Evolutionary conservation across 2,113 vertebrate species (phyloP).

Genomic region (Dissostichus mawsoni): DNA sequence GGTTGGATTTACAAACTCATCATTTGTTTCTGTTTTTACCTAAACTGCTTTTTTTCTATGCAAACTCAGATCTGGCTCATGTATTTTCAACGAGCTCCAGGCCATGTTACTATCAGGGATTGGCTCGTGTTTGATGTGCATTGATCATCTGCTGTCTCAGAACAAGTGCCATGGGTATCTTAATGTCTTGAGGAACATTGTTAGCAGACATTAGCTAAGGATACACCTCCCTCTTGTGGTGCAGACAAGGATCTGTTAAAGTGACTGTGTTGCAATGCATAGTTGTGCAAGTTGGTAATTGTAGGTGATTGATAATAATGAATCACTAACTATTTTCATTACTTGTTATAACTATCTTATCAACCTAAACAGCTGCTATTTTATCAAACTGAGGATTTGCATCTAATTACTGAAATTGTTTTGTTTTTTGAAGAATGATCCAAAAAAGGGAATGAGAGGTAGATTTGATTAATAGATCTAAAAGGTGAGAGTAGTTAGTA

Average conservation of each 20-base stretch:
- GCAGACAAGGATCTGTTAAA: neutral
- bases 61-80: neutral
- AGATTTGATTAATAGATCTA: neutral
- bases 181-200: neutral
- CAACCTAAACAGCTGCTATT: neutral
- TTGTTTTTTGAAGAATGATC: neutral
- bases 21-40: neutral
- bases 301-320: neutral
- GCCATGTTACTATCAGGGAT: neutral
- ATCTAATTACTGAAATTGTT: neutral
- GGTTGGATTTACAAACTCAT: neutral
- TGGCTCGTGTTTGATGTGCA: neutral
- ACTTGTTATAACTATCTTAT: neutral
- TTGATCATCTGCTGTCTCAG: constrained; percentile 2
- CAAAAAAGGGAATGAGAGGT: neutral
- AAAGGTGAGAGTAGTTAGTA: no score
- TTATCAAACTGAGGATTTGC: neutral
- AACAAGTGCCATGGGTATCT: neutral
- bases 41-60: neutral
- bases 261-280: neutral
- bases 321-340: neutral
- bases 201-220: neutral
- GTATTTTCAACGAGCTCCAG: neutral
- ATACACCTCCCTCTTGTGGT: constrained; percentile 61
- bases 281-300: neutral